phyloP scores from a whole-genome alignment of 2,888 invertebrate genomes.

The Philopedon plagiatum region DNA sequence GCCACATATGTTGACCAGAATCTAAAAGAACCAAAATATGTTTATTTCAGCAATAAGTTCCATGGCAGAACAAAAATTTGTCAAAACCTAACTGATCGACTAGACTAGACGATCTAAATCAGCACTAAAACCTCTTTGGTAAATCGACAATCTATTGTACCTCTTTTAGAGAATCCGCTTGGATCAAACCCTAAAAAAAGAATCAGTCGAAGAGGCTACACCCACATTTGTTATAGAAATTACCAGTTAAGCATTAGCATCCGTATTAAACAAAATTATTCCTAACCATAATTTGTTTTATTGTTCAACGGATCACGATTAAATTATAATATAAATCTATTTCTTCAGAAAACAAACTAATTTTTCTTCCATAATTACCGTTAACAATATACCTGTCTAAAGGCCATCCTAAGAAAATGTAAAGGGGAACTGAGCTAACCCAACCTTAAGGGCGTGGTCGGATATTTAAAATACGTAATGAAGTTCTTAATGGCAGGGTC shows the following conservation, averaged over 20 bases:
- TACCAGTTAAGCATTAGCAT: not conserved
- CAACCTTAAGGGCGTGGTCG: slow-evolving; percentile 3
- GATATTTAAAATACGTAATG: not conserved
- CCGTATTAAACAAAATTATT: not conserved
- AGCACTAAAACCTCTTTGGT: too few species aligned
- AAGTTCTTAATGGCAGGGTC: not conserved
- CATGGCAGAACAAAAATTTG: too few species aligned
- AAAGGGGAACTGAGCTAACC: slow-evolving; percentile 9
- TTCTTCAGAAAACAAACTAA: not conserved
- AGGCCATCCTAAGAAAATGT: slow-evolving; percentile 3
- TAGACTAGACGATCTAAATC: too few species aligned
- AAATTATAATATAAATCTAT: not conserved
- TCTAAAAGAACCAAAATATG: too few species aligned
- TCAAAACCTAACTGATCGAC: too few species aligned
- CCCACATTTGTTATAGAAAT: not conserved
- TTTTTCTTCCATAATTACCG: not conserved
- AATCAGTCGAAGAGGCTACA: not conserved
- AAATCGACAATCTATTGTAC: too few species aligned
- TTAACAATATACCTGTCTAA: not conserved
- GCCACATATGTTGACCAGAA: too few species aligned
- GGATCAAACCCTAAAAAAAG: too few species aligned
- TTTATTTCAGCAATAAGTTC: too few species aligned
- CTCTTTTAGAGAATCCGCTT: too few species aligned
- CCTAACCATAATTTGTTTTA: not conserved
- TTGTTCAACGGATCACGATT: not conserved